Conservation (phyloP, 2,888 invertebrate species). For the Incurvaria masculella region DNA sequence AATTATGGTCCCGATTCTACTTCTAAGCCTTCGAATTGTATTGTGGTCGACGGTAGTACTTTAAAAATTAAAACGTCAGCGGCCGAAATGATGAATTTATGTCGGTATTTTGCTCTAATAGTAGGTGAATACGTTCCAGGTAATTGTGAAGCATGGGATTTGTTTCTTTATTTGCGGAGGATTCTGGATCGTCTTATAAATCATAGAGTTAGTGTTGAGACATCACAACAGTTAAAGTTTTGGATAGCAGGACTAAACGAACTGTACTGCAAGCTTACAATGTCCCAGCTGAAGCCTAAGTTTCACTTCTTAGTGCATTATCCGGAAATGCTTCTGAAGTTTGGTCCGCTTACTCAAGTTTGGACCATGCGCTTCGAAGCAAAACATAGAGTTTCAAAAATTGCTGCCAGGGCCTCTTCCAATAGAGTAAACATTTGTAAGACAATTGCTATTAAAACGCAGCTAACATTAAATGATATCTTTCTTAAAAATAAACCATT, state of each 20-base stretch:
- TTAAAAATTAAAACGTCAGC: conserved; percentile 4
- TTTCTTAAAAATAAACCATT: background rate
- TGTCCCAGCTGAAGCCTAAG: background rate
- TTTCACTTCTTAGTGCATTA: background rate
- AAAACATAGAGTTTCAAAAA: background rate
- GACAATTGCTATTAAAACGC: conserved; percentile 1
- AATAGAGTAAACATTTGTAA: background rate
- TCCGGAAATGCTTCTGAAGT: background rate
- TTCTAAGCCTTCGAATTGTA: conserved; percentile 1
- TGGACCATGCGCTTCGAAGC: background rate
- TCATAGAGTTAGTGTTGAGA: background rate
- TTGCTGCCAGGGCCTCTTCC: background rate
- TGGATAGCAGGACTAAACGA: background rate
- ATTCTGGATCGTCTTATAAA: conserved; percentile 7
- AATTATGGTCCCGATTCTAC: conserved; percentile 7
- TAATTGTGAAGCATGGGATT: conserved; percentile 1
- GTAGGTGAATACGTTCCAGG: conserved; percentile 7
- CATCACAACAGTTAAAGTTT: background rate
- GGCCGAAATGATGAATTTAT: conserved; percentile 6
- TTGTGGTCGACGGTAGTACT: conserved; percentile 1
- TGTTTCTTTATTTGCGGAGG: conserved; percentile 1
- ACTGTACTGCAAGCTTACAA: background rate
- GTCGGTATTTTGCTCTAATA: conserved; percentile 3
- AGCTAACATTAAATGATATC: conserved; percentile 2
- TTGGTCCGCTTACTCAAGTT: background rate